phyloP scores from a whole-genome alignment of 2,888 invertebrate species.

The Drosophila cracens region DNA sequence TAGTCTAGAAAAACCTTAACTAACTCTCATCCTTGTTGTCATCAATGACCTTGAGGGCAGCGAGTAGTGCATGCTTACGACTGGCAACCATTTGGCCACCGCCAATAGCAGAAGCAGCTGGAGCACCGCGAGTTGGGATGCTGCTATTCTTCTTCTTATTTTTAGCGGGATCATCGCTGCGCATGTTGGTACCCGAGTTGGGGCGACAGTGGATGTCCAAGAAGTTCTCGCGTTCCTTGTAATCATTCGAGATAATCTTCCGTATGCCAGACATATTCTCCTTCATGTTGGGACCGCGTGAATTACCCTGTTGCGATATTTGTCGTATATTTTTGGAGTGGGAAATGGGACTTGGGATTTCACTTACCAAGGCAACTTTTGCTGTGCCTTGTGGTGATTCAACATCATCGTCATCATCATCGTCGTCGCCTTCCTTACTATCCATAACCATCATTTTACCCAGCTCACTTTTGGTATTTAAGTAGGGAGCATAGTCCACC shows the following conservation, averaged over 20 bases:
- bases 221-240: conserved; percentile 83
- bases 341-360: neutral
- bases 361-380: conserved; percentile 25
- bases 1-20: conserved; percentile 32
- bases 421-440: conserved; percentile 45
- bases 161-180: conserved; percentile 51
- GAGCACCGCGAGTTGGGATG: conserved; percentile 38
- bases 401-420: conserved; percentile 35
- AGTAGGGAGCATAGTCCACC: conserved; percentile 43
- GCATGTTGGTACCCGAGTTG: conserved; percentile 64
- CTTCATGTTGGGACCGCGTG: conserved; percentile 62
- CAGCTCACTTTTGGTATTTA: conserved; percentile 53
- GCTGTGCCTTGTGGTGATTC: conserved; percentile 28
- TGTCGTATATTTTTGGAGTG: neutral
- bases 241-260: conserved; percentile 83
- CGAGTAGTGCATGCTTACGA: conserved; percentile 87
- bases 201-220: conserved; percentile 83
- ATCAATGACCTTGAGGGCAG: conserved; percentile 88
- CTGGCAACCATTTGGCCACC: conserved; percentile 75
- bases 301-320: conserved; percentile 24
- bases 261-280: conserved; percentile 80
- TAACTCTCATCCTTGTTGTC: conserved; percentile 79
- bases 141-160: conserved; percentile 60
- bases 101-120: conserved; percentile 8
- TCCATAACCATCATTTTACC: conserved; percentile 53